Conservation (phyloP, 2,797 vertebrate genomes). For the Lacerta bilineata region DNA sequence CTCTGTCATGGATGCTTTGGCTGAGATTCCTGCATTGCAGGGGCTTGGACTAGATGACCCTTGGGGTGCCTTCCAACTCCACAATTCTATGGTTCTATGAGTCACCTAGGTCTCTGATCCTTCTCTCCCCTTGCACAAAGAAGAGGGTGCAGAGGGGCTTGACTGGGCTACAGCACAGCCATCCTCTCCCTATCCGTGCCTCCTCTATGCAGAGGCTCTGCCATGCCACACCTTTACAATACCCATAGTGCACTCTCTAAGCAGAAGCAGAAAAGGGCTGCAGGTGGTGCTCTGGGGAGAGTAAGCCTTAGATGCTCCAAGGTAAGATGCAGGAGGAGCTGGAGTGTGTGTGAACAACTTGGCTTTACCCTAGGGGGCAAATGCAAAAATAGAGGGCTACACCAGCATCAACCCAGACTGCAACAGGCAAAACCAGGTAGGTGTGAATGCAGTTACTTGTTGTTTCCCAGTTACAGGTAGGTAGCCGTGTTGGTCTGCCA, state of each 20-base stretch:
- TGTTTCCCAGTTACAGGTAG: no score
- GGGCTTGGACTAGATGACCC: no score
- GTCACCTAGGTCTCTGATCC: not conserved
- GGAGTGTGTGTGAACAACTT: fast-evolving
- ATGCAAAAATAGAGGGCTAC: not conserved
- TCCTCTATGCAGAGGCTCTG: not conserved
- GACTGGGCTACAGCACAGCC: not conserved
- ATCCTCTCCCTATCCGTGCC: not conserved
- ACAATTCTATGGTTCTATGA: no score
- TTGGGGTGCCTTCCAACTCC: no score
- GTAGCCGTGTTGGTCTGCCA: no score
- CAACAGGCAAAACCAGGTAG: not conserved
- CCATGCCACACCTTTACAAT: not conserved
- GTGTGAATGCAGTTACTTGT: no score
- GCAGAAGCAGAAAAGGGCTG: not conserved
- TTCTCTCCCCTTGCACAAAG: not conserved
- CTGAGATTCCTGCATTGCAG: no score
- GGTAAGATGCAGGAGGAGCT: not conserved
- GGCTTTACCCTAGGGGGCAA: not conserved
- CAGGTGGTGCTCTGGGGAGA: not conserved
- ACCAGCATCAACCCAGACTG: not conserved
- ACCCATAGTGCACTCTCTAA: not conserved
- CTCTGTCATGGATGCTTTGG: no score
- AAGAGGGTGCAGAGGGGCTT: not conserved
- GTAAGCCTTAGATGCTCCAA: not conserved